Evolutionary conservation across 35 echinoderm and acorn worm species (phyloP).

Genomic region (Lytechinus variegatus): DNA sequence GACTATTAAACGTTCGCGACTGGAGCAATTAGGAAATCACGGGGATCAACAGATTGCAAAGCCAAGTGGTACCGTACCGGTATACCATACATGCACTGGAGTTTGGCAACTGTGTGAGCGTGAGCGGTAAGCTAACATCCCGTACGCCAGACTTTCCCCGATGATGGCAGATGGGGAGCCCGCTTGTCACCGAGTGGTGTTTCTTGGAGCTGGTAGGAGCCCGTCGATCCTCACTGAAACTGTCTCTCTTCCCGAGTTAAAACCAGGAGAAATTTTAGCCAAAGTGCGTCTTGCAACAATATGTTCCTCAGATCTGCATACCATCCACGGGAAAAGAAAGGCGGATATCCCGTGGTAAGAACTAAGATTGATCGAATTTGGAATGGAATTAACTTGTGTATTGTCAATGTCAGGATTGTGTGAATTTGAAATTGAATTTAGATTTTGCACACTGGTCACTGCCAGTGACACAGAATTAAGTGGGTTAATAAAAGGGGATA

Average conservation of each 20-base stretch:
- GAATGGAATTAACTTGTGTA: too few species aligned
- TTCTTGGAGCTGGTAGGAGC: constrained; percentile 63
- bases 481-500: too few species aligned
- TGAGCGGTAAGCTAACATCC: not conserved
- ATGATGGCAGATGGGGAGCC: not conserved
- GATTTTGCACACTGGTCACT: too few species aligned
- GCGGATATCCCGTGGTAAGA: constrained; percentile 70
- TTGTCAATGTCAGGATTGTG: too few species aligned
- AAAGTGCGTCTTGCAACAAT: constrained; percentile 81
- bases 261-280: constrained; percentile 73
- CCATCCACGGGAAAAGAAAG: constrained; percentile 64
- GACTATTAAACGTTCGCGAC: not conserved
- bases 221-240: constrained; percentile 64
- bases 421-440: too few species aligned
- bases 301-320: constrained; percentile 82
- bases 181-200: constrained; percentile 62
- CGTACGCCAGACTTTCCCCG: not conserved
- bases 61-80: not conserved
- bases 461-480: too few species aligned
- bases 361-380: not conserved
- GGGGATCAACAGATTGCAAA: not conserved
- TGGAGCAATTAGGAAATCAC: not conserved
- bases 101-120: not conserved
- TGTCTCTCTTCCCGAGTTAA: constrained; percentile 54
- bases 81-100: not conserved